Evolutionary conservation across 2,797 vertebrate species (phyloP), one percentile per base, ranked within the genome.

Genomic region (Coregonus sp.): DNA sequence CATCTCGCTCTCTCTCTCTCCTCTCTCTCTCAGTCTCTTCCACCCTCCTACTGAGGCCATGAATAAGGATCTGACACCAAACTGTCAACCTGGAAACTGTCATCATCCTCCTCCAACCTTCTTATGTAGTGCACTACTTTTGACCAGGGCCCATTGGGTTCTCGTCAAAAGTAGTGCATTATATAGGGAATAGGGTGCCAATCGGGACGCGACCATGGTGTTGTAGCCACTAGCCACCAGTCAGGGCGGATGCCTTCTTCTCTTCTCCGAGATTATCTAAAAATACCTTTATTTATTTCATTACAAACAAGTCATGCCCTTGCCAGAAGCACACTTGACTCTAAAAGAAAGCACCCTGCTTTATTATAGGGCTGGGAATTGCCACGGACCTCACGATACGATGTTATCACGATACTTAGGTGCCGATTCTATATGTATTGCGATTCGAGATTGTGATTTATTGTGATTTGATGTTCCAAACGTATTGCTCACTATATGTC

Each of bases 51-150:
- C 78, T 61, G 84, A 78, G 90, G 82, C 90, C 90, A 87, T 86
- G 89, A 93, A 92, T 90, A 92, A 92, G 85, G 75, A 91, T 86
- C 85, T 93, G 93, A 93, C 94, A 95, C 94, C 93, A 94, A 93
- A 94, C 93, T 94, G 92, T 94, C 93, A 93, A 86, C 89, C 89
- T 86, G 88, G 85, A 89, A 85, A 84, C 88, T 87, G 84, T 92
- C 40, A 47, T 47, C 90, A 90, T 85, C 74, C 83, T 86, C 86
- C 81, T 69, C 74, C 72, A 72, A 59, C 76, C 84, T 81, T 83
- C 89, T 84, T 25, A 11, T 47, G 59, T 61, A 59, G 15, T 18
- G 54, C 54, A 59, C 54, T 18, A 59, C 18, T 18, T 59, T 18
- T n/a, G 2, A 59, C 54, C 54, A 2, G 16, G 54, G 5, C 54